phyloP scores from a whole-genome alignment of 2,113 vertebrate genomes.

The Toxotes jaculatrix region DNA sequence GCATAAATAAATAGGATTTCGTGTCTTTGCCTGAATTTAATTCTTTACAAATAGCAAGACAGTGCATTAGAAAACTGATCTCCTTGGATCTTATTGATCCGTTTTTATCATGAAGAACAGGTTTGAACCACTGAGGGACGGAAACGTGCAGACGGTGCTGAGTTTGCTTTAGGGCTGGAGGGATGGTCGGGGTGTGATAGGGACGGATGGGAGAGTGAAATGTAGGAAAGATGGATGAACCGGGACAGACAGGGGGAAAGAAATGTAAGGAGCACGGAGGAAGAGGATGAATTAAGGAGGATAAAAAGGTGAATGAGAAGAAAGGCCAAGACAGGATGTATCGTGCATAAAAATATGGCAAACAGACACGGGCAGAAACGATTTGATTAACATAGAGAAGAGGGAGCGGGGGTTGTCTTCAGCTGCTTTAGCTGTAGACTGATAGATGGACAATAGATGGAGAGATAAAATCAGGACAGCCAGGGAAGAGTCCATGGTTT shows the following conservation, averaged over 20 bases:
- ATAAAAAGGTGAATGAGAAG: slow-evolving; percentile 32
- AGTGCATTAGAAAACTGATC: too few relatives aligned
- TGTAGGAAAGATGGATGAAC: slow-evolving; percentile 24
- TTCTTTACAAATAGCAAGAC: background rate
- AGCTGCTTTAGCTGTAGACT: slow-evolving; percentile 22
- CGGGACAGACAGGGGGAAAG: slow-evolving; percentile 4
- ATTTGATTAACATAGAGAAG: slow-evolving; percentile 2
- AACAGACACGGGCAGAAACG: background rate
- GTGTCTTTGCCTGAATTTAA: background rate
- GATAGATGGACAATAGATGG: slow-evolving; percentile 47
- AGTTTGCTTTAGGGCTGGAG: background rate
- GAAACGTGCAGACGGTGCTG: background rate
- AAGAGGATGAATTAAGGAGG: slow-evolving; percentile 40
- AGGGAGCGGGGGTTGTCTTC: background rate
- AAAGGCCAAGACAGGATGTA: slow-evolving; percentile 10
- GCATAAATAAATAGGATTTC: background rate
- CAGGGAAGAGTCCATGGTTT: slow-evolving; percentile 20
- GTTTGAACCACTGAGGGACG: too few relatives aligned
- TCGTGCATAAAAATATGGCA: slow-evolving; percentile 2
- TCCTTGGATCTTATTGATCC: background rate
- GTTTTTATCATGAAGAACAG: background rate
- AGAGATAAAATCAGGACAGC: slow-evolving; percentile 13
- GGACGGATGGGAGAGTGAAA: background rate
- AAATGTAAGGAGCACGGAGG: slow-evolving; percentile 24
- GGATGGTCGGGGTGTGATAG: background rate